A percentile compares a stretch with the other conserved stretches of the same genome.
Conservation (phyloP, 2,888 invertebrate genomes). For the Diloba caeruleocephala region DNA sequence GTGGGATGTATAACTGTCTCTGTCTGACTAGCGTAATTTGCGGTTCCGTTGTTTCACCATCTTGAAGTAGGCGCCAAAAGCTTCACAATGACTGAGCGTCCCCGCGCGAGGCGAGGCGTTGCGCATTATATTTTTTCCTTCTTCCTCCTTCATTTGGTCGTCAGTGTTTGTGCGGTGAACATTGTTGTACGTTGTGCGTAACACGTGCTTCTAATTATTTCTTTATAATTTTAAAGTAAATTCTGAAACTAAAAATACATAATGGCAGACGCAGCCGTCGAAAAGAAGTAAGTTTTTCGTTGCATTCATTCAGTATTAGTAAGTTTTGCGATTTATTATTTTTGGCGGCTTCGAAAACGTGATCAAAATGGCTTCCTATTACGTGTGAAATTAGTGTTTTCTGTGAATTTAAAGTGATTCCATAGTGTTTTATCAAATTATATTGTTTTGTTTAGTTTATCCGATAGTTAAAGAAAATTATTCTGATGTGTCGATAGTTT, state of each 20-base stretch:
- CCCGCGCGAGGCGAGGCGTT: slow-evolving; percentile 77
- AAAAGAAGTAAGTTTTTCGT: slow-evolving; percentile 90
- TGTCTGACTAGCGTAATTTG: slow-evolving; percentile 45
- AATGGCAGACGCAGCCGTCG: slow-evolving; percentile 92
- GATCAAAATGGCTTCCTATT: slow-evolving; percentile 90
- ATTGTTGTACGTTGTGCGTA: slow-evolving; percentile 78
- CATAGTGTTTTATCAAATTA: slow-evolving; percentile 18
- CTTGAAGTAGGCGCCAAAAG: slow-evolving; percentile 69
- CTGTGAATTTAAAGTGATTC: slow-evolving; percentile 48
- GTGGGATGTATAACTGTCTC: slow-evolving; percentile 62
- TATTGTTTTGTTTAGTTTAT: slow-evolving; percentile 5
- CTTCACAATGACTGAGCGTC: slow-evolving; percentile 71
- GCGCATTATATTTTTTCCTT: slow-evolving; percentile 79
- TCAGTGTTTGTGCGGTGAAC: slow-evolving; percentile 86
- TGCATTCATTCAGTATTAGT: slow-evolving; percentile 53
- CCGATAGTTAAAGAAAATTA: slow-evolving; percentile 31
- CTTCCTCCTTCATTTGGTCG: slow-evolving; percentile 85
- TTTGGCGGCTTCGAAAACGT: slow-evolving; percentile 86
- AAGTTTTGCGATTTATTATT: slow-evolving; percentile 61
- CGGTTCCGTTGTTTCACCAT: slow-evolving; percentile 57
- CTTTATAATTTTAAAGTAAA: slow-evolving; percentile 62
- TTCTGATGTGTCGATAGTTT: slow-evolving; percentile 63
- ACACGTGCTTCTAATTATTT: slow-evolving; percentile 80
- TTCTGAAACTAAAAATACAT: slow-evolving; percentile 66
- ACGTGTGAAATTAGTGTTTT: slow-evolving; percentile 68